Base-by-base conservation (phyloP, 1,140 invertebrate genomes). In the Dendroctonus ponderosae region DNA sequence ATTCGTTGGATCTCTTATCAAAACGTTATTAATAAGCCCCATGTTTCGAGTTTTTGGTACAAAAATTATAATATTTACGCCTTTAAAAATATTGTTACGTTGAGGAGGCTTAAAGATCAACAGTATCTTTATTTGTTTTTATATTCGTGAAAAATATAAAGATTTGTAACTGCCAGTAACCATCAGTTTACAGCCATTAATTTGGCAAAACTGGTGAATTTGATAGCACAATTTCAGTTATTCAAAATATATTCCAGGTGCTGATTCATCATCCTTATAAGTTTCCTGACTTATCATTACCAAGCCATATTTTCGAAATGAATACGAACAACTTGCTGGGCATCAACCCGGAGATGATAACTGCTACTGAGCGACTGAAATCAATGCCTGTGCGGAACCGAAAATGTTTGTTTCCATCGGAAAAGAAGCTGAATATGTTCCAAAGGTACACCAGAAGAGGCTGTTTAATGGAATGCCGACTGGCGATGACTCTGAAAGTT, bases 241-340 rank as follows among this genome's bases (percentile, higher is more conserved):
- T 5, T 62, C 38, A 42, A 46, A 44, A 52, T 5, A n/a, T 41
- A 53, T 68, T 56, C 11, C 50, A 86, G 84, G 76, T 85, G 0
- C 78, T 85, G n/a, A 76, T 88, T 14, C 86, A 89, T 57, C 80
- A 84, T 67, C 77, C 86, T 0, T 85, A 85, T 68, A 81, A 86
- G 70, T 81, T 60, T 52, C 85, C 87, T 0, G 84, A 87, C 70
- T 76, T 82, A 56, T 83, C 84, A 52, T 78, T 85, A 0, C 80
- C 83, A 5, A 80, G 80, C 6, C 82, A 85, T 50, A 69, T 87
- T 7, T 75, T 86, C 2, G 80, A 78, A 9, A 76, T 82, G 1
- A 78, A 80, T 0, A 78, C 79, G 0, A 84, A 87, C 70, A 79
- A 83, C 3, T 82, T 87, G 38, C 79, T 89, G 0, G 67, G 70